phyloP scores from a whole-genome alignment of 1,140 invertebrate species.

The Diorhabda carinulata region DNA sequence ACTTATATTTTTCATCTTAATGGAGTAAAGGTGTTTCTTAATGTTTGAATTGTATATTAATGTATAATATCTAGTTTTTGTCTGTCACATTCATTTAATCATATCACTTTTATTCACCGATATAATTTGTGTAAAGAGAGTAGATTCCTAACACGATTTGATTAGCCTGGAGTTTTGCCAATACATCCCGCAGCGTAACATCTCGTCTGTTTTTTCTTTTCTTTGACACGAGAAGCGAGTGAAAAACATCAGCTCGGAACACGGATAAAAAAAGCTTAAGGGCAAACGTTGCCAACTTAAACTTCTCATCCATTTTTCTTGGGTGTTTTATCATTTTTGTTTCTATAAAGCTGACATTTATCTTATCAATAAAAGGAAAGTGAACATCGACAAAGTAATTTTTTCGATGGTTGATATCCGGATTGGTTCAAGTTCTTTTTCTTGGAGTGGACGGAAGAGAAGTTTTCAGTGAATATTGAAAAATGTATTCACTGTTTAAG shows the following conservation, averaged over 20 bases:
- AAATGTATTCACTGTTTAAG: too few relatives aligned
- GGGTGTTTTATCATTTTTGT: constrained; percentile 1
- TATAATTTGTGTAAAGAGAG: too few relatives aligned
- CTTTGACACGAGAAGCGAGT: constrained; percentile 9
- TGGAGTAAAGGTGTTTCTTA: too few relatives aligned
- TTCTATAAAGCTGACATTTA: not conserved
- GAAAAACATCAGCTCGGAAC: constrained; percentile 4
- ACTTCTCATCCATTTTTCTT: not conserved
- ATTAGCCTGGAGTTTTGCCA: constrained; percentile 9
- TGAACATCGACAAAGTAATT: not conserved
- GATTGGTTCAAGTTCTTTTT: not conserved
- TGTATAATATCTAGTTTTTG: too few relatives aligned
- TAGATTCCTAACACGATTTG: not conserved
- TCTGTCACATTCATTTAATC: too few relatives aligned
- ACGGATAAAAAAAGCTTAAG: not conserved
- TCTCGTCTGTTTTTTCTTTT: constrained; percentile 6
- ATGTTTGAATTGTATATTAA: too few relatives aligned
- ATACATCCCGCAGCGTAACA: not conserved
- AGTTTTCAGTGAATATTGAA: too few relatives aligned
- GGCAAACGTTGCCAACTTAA: not conserved
- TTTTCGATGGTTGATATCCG: not conserved
- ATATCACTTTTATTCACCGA: too few relatives aligned
- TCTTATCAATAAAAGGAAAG: constrained; percentile 1
- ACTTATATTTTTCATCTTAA: too few relatives aligned
- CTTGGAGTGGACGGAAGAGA: too few relatives aligned